Conservation (phyloP, 2,888 invertebrate species). For the Scaptomyza flava region DNA sequence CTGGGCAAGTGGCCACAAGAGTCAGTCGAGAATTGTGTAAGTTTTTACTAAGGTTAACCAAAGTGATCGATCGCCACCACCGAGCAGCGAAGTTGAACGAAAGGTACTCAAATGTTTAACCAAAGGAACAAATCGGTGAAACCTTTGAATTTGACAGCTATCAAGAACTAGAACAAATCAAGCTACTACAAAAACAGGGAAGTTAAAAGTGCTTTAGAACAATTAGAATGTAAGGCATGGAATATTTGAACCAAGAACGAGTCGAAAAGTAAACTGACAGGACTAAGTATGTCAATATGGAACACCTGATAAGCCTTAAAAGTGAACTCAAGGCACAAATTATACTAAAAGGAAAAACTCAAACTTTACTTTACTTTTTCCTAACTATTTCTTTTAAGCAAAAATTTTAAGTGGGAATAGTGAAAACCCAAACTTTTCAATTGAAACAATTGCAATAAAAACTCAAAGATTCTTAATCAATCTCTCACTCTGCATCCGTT, state of each 20-base stretch:
- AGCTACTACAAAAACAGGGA: neutral
- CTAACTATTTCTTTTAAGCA: too few species aligned
- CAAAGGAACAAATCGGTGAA: neutral
- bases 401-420: too few species aligned
- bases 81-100: neutral
- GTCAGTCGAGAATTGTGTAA: slow-evolving; percentile 11
- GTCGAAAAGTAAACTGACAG: too few species aligned
- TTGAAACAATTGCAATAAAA: slow-evolving; percentile 20
- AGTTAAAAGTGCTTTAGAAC: neutral
- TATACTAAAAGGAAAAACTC: too few species aligned
- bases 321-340: neutral
- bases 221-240: neutral
- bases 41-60: slow-evolving; percentile 8
- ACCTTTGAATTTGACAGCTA: slow-evolving; percentile 14
- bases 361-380: too few species aligned
- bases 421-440: neutral
- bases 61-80: slow-evolving; percentile 29
- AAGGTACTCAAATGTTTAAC: slow-evolving; percentile 4
- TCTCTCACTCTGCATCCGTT: neutral
- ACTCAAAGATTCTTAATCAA: slow-evolving; percentile 32
- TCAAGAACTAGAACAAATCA: slow-evolving; percentile 7
- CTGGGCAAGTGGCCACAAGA: slow-evolving; percentile 28
- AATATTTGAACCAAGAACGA: neutral
- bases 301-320: too few species aligned
- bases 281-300: too few species aligned